phyloP scores from a whole-genome alignment of 2,888 invertebrate species.

The Andricus curvator region DNA sequence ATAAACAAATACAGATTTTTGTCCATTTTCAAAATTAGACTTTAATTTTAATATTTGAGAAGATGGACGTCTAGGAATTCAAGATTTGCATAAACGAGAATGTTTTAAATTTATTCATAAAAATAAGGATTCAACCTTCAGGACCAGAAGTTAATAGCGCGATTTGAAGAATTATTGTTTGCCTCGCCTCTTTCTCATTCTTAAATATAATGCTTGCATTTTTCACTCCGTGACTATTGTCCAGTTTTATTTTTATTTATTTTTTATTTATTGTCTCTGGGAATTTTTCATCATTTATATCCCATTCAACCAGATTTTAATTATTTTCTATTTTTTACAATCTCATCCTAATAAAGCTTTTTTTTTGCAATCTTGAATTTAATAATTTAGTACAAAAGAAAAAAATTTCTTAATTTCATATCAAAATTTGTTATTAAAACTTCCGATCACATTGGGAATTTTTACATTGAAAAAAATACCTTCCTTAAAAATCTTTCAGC shows the following conservation, averaged over 20 bases:
- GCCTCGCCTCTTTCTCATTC: conserved; percentile 34
- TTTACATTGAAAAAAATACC: too few species aligned
- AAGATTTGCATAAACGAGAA: conserved; percentile 24
- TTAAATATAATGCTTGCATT: conserved; percentile 36
- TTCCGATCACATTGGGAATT: too few species aligned
- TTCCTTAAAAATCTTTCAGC: too few species aligned
- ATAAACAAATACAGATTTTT: too few species aligned
- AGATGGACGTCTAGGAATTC: conserved; percentile 6
- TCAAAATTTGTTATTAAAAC: not conserved
- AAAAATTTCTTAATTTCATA: not conserved
- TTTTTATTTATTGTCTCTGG: not conserved
- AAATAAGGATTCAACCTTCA: conserved; percentile 18
- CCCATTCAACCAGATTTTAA: not conserved
- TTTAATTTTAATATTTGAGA: not conserved
- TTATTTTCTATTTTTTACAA: too few species aligned
- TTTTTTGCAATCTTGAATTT: not conserved
- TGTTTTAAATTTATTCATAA: conserved; percentile 30
- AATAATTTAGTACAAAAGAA: not conserved
- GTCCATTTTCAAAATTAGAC: not conserved
- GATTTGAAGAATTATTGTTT: conserved; percentile 34
- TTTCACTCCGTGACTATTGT: conserved; percentile 17
- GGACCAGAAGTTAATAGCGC: conserved; percentile 28
- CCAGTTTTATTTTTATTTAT: conserved; percentile 1
- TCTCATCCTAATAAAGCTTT: not conserved
- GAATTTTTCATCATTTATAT: not conserved